These are phyloP conservation scores for Procavia capensis DNA, from an alignment of 2,113 vertebrate species.

Conservation along the genomic window DNA sequence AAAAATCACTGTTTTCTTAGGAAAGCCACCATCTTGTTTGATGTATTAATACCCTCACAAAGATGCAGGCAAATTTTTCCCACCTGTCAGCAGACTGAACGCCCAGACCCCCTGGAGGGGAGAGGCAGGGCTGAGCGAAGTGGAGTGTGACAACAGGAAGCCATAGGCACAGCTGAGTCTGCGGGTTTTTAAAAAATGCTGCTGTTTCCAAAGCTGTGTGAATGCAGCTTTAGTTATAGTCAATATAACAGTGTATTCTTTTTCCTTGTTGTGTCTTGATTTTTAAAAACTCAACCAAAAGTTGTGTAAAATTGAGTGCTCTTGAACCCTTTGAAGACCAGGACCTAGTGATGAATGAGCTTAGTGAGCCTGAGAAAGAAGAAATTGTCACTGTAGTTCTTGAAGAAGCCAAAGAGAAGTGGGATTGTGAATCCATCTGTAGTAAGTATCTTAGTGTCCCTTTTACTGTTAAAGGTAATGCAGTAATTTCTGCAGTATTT, in stretches of 20 bases:
- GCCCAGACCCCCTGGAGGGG: not conserved
- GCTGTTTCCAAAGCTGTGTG: not conserved
- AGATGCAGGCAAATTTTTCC: not conserved
- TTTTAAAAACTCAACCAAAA: conserved; percentile 73
- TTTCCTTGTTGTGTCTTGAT: not conserved
- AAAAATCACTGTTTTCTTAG: not conserved
- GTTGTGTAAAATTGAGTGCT: conserved; percentile 89
- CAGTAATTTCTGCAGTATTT: not conserved
- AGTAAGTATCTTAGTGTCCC: conserved; percentile 89
- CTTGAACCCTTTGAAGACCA: conserved; percentile 89
- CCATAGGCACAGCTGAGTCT: not conserved
- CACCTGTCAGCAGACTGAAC: not conserved
- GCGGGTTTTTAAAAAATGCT: not conserved
- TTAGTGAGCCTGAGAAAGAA: conserved; percentile 89
- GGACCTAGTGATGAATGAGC: conserved; percentile 84
- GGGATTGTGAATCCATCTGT: conserved; percentile 98
- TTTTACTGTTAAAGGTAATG: not conserved
- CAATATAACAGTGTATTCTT: not conserved
- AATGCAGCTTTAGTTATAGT: not conserved
- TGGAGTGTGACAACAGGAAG: not conserved
- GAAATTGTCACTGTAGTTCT: conserved; percentile 90
- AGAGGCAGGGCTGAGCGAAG: not conserved
- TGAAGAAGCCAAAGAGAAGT: conserved; percentile 91
- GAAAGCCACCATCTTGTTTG: conserved; percentile 32
- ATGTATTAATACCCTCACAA: conserved; percentile 20